A percentile compares a stretch with the other conserved stretches of the same genome.
Conservation (phyloP, 2,797 vertebrate species). For the Salmo trutta region DNA sequence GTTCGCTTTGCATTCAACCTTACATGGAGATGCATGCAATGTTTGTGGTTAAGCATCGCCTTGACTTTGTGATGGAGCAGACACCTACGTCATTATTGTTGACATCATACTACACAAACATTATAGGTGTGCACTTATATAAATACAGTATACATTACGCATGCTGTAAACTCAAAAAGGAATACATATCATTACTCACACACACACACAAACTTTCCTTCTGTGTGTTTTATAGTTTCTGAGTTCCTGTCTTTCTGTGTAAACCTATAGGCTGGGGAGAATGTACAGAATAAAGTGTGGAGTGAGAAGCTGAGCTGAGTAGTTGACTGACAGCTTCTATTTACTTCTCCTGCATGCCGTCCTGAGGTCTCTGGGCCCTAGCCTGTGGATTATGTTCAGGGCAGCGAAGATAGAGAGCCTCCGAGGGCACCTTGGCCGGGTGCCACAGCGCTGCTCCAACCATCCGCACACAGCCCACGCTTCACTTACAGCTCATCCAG, state of each 20-base stretch:
- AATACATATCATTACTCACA: not conserved
- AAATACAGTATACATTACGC: not conserved
- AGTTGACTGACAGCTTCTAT: conserved; percentile 67
- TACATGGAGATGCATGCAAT: not conserved
- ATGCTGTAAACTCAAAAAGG: not conserved
- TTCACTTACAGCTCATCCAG: conserved; percentile 32
- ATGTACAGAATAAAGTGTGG: conserved; percentile 19
- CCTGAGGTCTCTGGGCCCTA: conserved; percentile 49
- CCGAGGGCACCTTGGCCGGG: conserved; percentile 53
- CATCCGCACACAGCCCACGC: conserved; percentile 35
- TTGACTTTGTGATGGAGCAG: not conserved
- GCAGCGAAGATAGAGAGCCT: conserved; percentile 48
- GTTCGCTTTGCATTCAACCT: not conserved
- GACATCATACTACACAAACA: not conserved
- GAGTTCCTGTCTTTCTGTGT: conserved; percentile 26
- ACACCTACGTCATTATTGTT: not conserved
- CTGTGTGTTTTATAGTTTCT: not conserved
- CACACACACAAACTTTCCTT: conserved; percentile 12
- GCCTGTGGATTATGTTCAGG: conserved; percentile 46
- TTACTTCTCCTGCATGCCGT: conserved; percentile 46
- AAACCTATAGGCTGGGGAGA: conserved; percentile 31
- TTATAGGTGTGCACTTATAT: not conserved
- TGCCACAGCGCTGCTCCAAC: conserved; percentile 49
- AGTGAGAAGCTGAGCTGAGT: conserved; percentile 55
- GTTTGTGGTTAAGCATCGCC: not conserved